Percentiles rank a stretch among this genome's conserved stretches.
Evolutionary conservation across 1,140 invertebrate genomes (phyloP).

Genomic region (Daktulosphaira vitifoliae): DNA sequence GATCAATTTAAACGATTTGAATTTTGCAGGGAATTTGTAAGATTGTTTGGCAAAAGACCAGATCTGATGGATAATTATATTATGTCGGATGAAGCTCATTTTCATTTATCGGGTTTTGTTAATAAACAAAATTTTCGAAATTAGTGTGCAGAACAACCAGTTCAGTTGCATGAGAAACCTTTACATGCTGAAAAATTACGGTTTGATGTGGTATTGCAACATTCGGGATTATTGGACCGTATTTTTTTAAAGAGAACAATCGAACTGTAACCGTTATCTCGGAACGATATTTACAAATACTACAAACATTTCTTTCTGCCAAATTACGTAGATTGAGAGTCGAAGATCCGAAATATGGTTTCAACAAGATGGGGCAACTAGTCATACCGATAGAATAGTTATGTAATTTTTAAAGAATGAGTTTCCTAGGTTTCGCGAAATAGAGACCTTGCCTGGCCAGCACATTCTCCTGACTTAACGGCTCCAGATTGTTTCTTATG

Average conservation of each 20-base stretch:
- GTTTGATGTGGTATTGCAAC: not conserved
- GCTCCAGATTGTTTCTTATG: not conserved
- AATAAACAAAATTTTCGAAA: too few species aligned
- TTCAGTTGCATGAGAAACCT: too few species aligned
- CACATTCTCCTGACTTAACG: not conserved
- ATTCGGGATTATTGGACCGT: not conserved
- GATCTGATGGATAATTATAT: too few species aligned
- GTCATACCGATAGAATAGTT: too few species aligned
- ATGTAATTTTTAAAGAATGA: too few species aligned
- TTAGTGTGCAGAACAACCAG: too few species aligned
- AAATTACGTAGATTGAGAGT: too few species aligned
- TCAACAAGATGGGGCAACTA: too few species aligned
- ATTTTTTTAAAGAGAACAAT: not conserved
- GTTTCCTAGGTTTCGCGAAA: not conserved
- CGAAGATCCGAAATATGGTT: not conserved
- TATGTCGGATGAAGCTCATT: too few species aligned
- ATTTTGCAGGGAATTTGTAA: not conserved
- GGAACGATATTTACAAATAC: not conserved
- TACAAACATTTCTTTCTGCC: not conserved
- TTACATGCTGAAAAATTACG: not conserved
- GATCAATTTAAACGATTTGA: not conserved
- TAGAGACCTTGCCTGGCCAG: not conserved
- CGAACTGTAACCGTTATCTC: not conserved
- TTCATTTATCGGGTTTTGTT: too few species aligned
- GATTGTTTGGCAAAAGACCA: too few species aligned